These are phyloP conservation scores for Perizoma flavofasciatum DNA, from an alignment of 2,888 invertebrate genomes.

Conservation along the genomic window DNA sequence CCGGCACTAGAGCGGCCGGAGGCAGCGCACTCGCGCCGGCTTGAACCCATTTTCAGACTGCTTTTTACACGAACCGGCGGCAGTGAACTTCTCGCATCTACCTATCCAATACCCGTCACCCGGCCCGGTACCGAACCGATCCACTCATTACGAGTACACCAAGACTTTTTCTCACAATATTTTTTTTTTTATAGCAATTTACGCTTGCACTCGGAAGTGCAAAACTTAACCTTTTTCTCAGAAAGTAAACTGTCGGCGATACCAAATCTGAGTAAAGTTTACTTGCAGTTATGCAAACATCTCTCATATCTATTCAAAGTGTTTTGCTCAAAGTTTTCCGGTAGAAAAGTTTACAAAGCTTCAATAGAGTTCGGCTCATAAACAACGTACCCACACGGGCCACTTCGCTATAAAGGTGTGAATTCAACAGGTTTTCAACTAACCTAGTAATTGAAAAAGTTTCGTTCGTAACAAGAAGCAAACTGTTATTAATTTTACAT, in stretches of 20 bases:
- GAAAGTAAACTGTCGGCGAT: conserved; percentile 35
- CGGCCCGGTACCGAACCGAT: no score
- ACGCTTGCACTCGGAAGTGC: no score
- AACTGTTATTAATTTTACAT: neutral
- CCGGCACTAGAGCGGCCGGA: no score
- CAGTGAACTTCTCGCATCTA: no score
- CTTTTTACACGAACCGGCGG: no score
- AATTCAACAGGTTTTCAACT: conserved; percentile 1
- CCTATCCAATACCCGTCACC: no score
- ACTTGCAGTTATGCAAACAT: conserved; percentile 44
- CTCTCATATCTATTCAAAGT: conserved; percentile 40
- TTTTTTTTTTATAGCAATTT: no score
- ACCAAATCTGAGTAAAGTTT: conserved; percentile 37
- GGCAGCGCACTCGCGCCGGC: no score
- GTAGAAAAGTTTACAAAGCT: conserved; percentile 9
- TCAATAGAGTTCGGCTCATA: conserved; percentile 1
- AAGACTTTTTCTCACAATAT: no score
- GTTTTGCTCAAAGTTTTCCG: conserved; percentile 30
- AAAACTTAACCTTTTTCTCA: neutral
- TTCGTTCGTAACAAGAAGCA: neutral
- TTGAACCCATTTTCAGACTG: no score
- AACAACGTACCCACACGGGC: neutral
- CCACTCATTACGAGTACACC: no score
- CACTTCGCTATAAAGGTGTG: neutral
- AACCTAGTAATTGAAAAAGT: neutral